phyloP scores from a whole-genome alignment of 2,888 invertebrate species.

The Anoplius nigerrimus region DNA sequence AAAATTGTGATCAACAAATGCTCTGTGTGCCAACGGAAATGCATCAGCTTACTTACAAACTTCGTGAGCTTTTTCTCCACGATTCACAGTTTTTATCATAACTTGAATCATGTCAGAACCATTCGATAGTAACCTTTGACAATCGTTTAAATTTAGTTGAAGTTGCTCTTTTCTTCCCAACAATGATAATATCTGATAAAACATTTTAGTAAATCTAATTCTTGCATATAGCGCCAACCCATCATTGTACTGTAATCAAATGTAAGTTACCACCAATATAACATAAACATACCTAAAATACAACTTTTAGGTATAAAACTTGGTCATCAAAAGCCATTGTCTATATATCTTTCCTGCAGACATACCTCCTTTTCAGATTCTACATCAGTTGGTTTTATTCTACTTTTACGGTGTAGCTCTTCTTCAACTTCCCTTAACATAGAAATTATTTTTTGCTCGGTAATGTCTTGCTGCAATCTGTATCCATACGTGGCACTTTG shows the following conservation, averaged over 20 bases:
- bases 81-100: constrained; percentile 85
- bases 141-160: constrained; percentile 83
- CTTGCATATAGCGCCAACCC: constrained; percentile 85
- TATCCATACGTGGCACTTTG: constrained; percentile 95
- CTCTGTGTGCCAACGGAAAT: constrained; percentile 2
- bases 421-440: constrained; percentile 95
- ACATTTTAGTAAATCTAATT: constrained; percentile 90
- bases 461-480: constrained; percentile 87
- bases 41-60: constrained; percentile 76
- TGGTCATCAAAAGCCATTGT: background rate
- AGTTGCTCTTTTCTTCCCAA: constrained; percentile 83
- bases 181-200: constrained; percentile 87
- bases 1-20: background rate
- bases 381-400: constrained; percentile 77
- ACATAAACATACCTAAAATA: constrained; percentile 16
- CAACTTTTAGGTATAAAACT: background rate
- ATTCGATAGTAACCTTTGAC: constrained; percentile 87
- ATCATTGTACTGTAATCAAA: constrained; percentile 76
- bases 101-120: constrained; percentile 89
- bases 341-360: constrained; percentile 14
- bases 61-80: constrained; percentile 84
- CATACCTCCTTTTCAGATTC: constrained; percentile 74
- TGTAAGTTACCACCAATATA: constrained; percentile 1
- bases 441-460: constrained; percentile 86
- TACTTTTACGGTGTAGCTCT: constrained; percentile 85